A percentile compares a stretch with the other conserved stretches of the same genome.
phyloP scores from a whole-genome alignment of 2,113 vertebrate genomes.

The Desmodus rotundus region DNA sequence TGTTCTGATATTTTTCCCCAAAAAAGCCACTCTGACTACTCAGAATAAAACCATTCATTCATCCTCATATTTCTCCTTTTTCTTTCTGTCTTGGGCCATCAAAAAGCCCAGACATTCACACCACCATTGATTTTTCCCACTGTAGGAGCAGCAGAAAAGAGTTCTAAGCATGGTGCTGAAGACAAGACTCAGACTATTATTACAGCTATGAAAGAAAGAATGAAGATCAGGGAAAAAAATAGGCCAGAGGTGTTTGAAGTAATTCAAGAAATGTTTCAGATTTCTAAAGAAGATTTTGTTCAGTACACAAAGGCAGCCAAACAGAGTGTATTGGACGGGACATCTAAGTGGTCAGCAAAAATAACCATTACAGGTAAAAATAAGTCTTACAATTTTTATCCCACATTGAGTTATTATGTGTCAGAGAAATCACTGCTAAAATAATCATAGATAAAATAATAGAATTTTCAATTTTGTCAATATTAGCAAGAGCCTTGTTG shows the following conservation, averaged over 20 bases:
- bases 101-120: neutral
- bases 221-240: constrained; percentile 98
- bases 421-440: neutral
- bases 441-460: neutral
- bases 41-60: neutral
- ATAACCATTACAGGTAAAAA: constrained; percentile 94
- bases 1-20: neutral
- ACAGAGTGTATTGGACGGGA: constrained; percentile 95
- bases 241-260: constrained; percentile 95
- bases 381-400: neutral
- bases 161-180: constrained; percentile 97
- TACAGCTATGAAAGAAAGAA: constrained; percentile 97
- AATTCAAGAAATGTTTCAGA: constrained; percentile 95
- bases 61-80: neutral
- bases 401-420: neutral
- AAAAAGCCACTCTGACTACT: neutral
- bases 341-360: constrained; percentile 99
- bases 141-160: constrained; percentile 97
- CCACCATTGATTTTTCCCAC: constrained; percentile 27
- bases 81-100: neutral
- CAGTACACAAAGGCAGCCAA: constrained; percentile 93
- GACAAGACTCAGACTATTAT: constrained; percentile 99
- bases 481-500: neutral
- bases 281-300: constrained; percentile 92
- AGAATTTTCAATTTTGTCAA: neutral